A percentile compares a stretch with the other conserved stretches of the same genome.
These are phyloP conservation scores for Onchidella celtica DNA, from an alignment of 2,888 invertebrate genomes.

Conservation along the genomic window DNA sequence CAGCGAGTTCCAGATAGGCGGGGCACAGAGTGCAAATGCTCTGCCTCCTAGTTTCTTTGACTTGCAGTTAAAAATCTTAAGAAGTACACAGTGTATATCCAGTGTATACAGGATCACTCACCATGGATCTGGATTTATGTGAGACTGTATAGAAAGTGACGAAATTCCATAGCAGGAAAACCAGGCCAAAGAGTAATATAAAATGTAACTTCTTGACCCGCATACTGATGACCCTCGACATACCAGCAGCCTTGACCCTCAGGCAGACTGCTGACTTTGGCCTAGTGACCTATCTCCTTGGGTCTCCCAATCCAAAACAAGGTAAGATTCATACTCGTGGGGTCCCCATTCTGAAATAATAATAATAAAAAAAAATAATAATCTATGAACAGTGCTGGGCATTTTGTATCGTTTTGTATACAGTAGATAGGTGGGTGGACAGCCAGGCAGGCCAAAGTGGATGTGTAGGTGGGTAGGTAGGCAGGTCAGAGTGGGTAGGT, in stretches of 20 bases:
- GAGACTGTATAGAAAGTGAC: slow-evolving; percentile 67
- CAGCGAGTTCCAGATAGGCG: too few species aligned
- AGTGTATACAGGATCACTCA: slow-evolving; percentile 27
- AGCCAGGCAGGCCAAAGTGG: background rate
- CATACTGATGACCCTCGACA: slow-evolving; percentile 34
- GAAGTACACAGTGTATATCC: background rate
- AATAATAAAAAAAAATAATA: background rate
- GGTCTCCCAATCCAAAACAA: background rate
- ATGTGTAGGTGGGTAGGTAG: too few species aligned
- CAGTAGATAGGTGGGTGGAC: too few species aligned
- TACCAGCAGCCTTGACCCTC: background rate
- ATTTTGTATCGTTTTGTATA: too few species aligned
- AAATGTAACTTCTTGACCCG: slow-evolving; percentile 65
- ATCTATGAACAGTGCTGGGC: too few species aligned
- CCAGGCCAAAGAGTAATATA: slow-evolving; percentile 63
- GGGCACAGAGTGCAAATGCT: too few species aligned
- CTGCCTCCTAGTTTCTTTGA: too few species aligned
- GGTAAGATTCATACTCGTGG: background rate
- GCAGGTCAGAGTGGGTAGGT: background rate
- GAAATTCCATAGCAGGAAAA: slow-evolving; percentile 73
- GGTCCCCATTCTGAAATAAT: slow-evolving; percentile 3
- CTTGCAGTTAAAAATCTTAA: too few species aligned
- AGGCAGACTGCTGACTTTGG: background rate
- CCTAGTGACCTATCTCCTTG: background rate
- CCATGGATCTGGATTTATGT: slow-evolving; percentile 59